A percentile compares a stretch with the other conserved stretches of the same genome.
These are phyloP conservation scores for Spodoptera exigua DNA, from an alignment of 2,888 invertebrate genomes.

Conservation along the genomic window DNA sequence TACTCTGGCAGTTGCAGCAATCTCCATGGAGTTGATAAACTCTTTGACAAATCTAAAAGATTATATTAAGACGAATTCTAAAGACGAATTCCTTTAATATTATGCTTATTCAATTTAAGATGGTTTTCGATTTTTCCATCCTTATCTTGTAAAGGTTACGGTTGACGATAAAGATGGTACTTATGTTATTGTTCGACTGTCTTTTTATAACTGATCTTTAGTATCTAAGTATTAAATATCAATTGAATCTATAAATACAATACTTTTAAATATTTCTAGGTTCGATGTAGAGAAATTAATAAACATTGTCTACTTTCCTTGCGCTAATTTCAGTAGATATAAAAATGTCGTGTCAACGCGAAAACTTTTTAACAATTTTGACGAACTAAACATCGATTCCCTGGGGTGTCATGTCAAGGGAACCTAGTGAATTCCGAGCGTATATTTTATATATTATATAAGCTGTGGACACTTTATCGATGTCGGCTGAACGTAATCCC, in stretches of 20 bases:
- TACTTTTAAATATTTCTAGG: too few species aligned
- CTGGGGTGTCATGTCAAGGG: slow-evolving; percentile 12
- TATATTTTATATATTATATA: slow-evolving; percentile 35
- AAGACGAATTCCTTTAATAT: slow-evolving; percentile 13
- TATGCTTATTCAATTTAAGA: slow-evolving; percentile 3
- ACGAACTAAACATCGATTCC: slow-evolving; percentile 16
- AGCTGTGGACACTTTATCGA: slow-evolving; percentile 36
- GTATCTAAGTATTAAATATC: too few species aligned
- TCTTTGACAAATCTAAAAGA: slow-evolving; percentile 20
- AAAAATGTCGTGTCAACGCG: not conserved
- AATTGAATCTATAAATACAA: too few species aligned
- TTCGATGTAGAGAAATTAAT: too few species aligned
- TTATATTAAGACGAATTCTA: slow-evolving; percentile 9
- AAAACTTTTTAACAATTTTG: slow-evolving; percentile 3
- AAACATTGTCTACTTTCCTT: too few species aligned
- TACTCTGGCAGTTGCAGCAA: slow-evolving; percentile 10
- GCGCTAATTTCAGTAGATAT: not conserved
- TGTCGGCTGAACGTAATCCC: slow-evolving; percentile 36
- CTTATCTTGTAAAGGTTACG: slow-evolving; percentile 9
- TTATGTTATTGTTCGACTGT: too few species aligned
- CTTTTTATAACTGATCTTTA: too few species aligned
- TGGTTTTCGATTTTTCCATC: slow-evolving; percentile 10
- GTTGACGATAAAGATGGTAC: not conserved
- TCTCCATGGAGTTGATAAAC: slow-evolving; percentile 15
- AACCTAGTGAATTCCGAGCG: slow-evolving; percentile 20